Evolutionary conservation across 2,797 vertebrate genomes (phyloP), one percentile per base, ranked within the genome.

Genomic region (Trematomus bernacchii): DNA sequence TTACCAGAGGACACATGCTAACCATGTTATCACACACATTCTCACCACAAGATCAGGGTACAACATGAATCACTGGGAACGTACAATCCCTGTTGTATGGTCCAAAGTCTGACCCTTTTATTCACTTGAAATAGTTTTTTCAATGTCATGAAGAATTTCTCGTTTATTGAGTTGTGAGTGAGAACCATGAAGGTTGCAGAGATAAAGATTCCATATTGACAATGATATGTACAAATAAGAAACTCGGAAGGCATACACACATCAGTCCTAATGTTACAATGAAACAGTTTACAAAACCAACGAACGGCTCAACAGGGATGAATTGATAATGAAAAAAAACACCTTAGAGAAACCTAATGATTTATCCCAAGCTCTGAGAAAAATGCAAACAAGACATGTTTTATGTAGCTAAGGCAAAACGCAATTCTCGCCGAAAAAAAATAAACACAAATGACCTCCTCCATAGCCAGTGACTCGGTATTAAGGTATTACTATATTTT

Each of bases 251-350:
- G 64, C 77, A 60, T 16, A 67, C 55, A 64, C 71, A 66, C 68
- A 77, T 84, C 84, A 78, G 72, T 71, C 65, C 61, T 62, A 79
- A 87, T 71, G 68, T 81, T 57, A 64, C 23, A 76, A 60, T 55
- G n/a, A 80, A 86, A 80, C 55, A 63, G 85, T 87, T 87, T 79
- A 80, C 42, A 84, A 82, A 75, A 83, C 67, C 69, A 58, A 78
- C 51, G 68, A 62, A 83, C 73, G 61, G 61, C 64, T 77, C 76
- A 73, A 85, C 59, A 77, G 68, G 90, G 85, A 88, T 85, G 76
- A 88, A 87, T 79, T 19, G 51, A 86, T 80, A 69, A 77, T 80
- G 70, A 47, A 78, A 89, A 89, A 85, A 89, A 89, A 80, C 80
- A 76, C 83, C 84, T 85, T 58, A 13, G 66, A 87, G 71, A 75